Evolutionary conservation across 1,140 invertebrate species (phyloP), one percentile per base, ranked within the genome.

Genomic region (Diprion similis): DNA sequence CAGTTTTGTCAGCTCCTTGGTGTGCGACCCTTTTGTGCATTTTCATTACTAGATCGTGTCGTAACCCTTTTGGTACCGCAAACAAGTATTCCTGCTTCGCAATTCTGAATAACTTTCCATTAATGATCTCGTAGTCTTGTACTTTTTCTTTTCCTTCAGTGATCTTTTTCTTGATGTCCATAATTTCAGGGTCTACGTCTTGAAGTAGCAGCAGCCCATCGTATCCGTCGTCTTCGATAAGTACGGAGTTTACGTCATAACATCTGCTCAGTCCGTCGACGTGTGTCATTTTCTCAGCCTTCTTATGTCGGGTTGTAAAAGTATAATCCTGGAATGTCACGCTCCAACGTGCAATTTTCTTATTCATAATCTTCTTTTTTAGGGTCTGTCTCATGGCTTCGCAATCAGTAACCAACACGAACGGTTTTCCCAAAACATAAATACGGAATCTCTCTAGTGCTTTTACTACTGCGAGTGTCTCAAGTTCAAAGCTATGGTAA

Each of bases 391-490:
- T 51, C 18, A 80, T 70, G 1, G 81, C 78, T 1, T 78, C 70
- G 51, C 78, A 83, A 68, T 87, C 83, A 8, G 87, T 90, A 18
- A 88, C 79, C 0, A 90, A 78, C n/a, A 76, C 87, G 73, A 91
- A 88, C 7, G 85, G 76, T 37, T 78, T 86, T 37, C 84, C 83
- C 48, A 82, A 74, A 13, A 91, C 77, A 80, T 87, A 91, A 47
- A 84, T 75, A 9, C 82, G 75, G 76, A 89, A 90, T 64, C 84
- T 79, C 75, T 84, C 80, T 7, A 91, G 79, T 1, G 86, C 85
- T 76, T 84, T 82, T 4, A 90, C 80, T n/a, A 90, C 79, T 7
- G 87, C 87, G 1, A 90, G 71, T 13, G 82, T 83, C 81, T 90
- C 89, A 46, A 86, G 75, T 74, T 90, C 87, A 13, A 83, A 85